A percentile compares a stretch with the other conserved stretches of the same genome.
Conservation (phyloP, 2,888 invertebrate species). For the Drosophila parthenogenetica region DNA sequence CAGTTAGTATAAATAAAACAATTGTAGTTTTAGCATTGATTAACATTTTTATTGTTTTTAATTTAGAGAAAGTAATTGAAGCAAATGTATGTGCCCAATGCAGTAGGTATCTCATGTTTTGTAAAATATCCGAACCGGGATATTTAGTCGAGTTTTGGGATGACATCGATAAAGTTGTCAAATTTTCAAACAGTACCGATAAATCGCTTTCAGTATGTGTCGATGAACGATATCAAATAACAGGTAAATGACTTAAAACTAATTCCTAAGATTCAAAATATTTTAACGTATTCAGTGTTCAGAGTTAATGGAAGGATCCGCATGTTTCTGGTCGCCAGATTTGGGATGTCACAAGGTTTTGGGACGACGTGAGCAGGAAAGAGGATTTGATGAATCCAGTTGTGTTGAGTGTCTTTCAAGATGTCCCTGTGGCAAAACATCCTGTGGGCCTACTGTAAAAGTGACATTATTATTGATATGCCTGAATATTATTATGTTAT, state of each 20-base stretch:
- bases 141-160: fast-evolving
- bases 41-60: not conserved
- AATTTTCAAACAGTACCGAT: not conserved
- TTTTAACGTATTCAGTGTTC: not conserved
- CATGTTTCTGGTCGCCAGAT: slow-evolving; percentile 18
- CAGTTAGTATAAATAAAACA: not conserved
- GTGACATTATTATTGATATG: not conserved
- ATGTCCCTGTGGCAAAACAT: slow-evolving; percentile 8
- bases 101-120: not conserved
- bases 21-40: not conserved
- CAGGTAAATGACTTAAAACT: not conserved
- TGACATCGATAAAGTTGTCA: not conserved
- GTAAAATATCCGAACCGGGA: not conserved
- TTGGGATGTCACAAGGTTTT: slow-evolving; percentile 17
- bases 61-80: not conserved
- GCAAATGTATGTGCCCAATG: slow-evolving; percentile 14
- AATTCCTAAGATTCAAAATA: not conserved
- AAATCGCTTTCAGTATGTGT: not conserved
- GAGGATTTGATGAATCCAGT: not conserved
- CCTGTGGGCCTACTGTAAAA: not conserved
- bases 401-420: slow-evolving; percentile 6
- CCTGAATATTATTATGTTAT: not conserved
- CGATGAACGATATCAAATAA: not conserved
- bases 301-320: slow-evolving; percentile 4
- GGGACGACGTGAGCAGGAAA: not conserved